Percentiles rank a stretch among this genome's conserved stretches.
Conservation (phyloP, 2,113 vertebrate species). For the Lepus timidus region DNA sequence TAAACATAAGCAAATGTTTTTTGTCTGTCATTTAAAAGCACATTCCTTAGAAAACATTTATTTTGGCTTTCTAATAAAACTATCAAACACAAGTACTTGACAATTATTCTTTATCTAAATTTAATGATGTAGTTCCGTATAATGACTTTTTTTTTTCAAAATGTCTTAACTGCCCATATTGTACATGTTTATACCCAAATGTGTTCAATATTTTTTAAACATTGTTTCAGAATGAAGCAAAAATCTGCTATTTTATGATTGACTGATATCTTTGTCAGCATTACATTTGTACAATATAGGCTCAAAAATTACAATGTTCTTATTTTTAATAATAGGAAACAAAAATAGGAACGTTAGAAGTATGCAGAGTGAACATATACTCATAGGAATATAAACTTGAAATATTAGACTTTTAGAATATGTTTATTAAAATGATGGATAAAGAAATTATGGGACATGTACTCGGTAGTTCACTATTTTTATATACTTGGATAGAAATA, state of each 20-base stretch:
- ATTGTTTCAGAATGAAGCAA: neutral
- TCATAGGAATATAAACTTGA: neutral
- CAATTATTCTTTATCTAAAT: neutral
- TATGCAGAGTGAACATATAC: neutral
- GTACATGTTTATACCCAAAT: neutral
- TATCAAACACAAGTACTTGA: neutral
- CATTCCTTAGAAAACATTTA: neutral
- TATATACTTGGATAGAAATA: neutral
- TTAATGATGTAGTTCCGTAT: neutral
- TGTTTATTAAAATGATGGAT: neutral
- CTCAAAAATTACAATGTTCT: neutral
- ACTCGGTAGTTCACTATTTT: neutral
- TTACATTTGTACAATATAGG: neutral
- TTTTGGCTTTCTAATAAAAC: neutral
- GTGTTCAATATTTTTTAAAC: neutral
- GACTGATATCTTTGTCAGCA: neutral
- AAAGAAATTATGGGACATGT: no score
- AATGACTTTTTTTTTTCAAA: neutral
- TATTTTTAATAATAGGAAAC: neutral
- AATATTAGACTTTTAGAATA: slow-evolving; percentile 14
- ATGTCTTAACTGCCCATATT: neutral
- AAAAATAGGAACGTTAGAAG: neutral
- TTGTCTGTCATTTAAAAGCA: neutral
- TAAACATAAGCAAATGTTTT: neutral
- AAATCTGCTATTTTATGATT: neutral